Percentiles rank a stretch among this genome's conserved stretches.
Evolutionary conservation across 2,113 vertebrate genomes (phyloP).

Genomic region (Pluvialis apricaria): DNA sequence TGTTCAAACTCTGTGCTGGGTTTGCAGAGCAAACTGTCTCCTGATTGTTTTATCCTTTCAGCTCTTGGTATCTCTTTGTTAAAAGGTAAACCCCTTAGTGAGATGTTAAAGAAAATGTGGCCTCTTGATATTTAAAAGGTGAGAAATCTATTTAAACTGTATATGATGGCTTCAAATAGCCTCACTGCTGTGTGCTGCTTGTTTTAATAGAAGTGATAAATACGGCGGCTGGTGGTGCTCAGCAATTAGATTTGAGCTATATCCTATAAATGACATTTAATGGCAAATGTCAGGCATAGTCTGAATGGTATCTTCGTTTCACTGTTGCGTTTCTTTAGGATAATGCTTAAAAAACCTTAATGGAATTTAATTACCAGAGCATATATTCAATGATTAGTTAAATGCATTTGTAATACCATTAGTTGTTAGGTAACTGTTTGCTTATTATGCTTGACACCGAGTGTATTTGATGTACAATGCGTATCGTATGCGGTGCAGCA

Average conservation of each 20-base stretch:
- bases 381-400: slow-evolving; percentile 61
- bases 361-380: slow-evolving; percentile 71
- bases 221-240: slow-evolving; percentile 52
- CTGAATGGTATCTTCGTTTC: not conserved
- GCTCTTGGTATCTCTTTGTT: slow-evolving; percentile 54
- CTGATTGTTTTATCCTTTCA: slow-evolving; percentile 56
- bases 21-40: slow-evolving; percentile 49
- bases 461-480: slow-evolving; percentile 35
- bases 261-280: slow-evolving; percentile 70
- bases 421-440: slow-evolving; percentile 61
- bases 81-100: slow-evolving; percentile 59
- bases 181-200: slow-evolving; percentile 32
- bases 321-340: slow-evolving; percentile 6
- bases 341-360: slow-evolving; percentile 45
- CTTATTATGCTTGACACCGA: slow-evolving; percentile 41
- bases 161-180: slow-evolving; percentile 43
- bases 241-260: slow-evolving; percentile 74
- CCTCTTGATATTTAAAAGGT: slow-evolving; percentile 75
- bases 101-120: slow-evolving; percentile 45
- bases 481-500: not conserved
- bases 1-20: slow-evolving; percentile 12
- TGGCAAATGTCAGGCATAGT: slow-evolving; percentile 65
- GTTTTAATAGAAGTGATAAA: slow-evolving; percentile 68
- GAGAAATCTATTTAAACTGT: slow-evolving; percentile 70
- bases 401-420: slow-evolving; percentile 57